Conservation (phyloP, 1,140 invertebrate genomes). For the Neodiprion fabricii region DNA sequence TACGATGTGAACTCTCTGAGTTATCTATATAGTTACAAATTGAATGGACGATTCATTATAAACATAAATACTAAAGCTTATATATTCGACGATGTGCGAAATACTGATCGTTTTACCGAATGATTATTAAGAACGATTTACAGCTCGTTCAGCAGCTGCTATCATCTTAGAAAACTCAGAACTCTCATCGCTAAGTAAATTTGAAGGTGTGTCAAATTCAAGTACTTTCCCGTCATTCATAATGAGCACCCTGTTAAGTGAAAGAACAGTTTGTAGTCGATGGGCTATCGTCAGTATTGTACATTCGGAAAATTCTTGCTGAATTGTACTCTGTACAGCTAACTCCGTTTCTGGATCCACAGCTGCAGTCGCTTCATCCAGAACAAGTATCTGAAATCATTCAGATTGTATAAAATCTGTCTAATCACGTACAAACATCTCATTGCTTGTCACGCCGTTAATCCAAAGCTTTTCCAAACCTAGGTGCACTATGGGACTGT, state of each 20-base stretch:
- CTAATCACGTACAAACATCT: background rate
- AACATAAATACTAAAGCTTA: background rate
- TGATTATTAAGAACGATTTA: constrained; percentile 13
- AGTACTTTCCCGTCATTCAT: constrained; percentile 64
- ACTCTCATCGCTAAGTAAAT: constrained; percentile 58
- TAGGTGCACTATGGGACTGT: too few relatives aligned
- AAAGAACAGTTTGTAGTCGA: constrained; percentile 64
- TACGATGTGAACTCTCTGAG: background rate
- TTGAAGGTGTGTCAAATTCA: constrained; percentile 65
- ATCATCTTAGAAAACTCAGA: constrained; percentile 67
- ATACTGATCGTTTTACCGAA: background rate
- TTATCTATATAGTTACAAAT: background rate
- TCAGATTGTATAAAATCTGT: constrained; percentile 11
- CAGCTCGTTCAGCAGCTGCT: constrained; percentile 45
- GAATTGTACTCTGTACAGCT: constrained; percentile 54
- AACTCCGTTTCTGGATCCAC: constrained; percentile 64
- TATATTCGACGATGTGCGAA: background rate
- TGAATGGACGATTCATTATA: background rate
- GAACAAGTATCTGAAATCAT: constrained; percentile 62
- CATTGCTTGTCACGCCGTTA: too few relatives aligned
- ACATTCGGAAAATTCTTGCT: constrained; percentile 54
- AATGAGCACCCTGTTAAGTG: constrained; percentile 69
- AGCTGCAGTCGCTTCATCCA: constrained; percentile 75
- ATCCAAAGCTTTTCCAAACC: too few relatives aligned
- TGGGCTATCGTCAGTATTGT: constrained; percentile 74